Evolutionary conservation across 2,888 invertebrate species (phyloP).

Genomic region (Chirona hameri): DNA sequence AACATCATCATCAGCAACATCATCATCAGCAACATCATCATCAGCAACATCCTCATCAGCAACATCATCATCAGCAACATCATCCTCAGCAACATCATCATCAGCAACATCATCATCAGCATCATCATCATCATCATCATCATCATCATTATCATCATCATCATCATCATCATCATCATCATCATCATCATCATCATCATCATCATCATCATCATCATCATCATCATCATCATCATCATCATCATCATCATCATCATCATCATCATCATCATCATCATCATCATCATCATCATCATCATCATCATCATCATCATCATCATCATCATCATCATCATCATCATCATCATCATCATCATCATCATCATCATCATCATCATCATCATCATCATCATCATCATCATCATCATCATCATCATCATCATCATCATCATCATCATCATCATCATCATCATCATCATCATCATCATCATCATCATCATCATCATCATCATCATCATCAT

Average conservation of each 20-base stretch:
- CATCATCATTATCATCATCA: slow-evolving; percentile 5
- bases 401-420: slow-evolving; percentile 6
- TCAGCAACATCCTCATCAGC: too few relatives aligned
- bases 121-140: too few relatives aligned
- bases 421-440: neutral
- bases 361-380: neutral
- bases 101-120: too few relatives aligned
- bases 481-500: neutral
- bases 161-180: neutral
- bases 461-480: neutral
- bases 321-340: neutral
- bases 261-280: neutral
- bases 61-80: too few relatives aligned
- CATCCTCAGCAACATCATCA: too few relatives aligned
- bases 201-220: neutral
- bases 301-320: slow-evolving; percentile 9
- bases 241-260: slow-evolving; percentile 2
- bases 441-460: neutral
- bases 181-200: neutral
- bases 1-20: too few relatives aligned
- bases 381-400: neutral
- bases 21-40: too few relatives aligned
- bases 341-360: neutral
- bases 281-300: neutral
- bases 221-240: neutral